phyloP scores from a whole-genome alignment of 2,797 vertebrate species.

The Erpetoichthys calabaricus region DNA sequence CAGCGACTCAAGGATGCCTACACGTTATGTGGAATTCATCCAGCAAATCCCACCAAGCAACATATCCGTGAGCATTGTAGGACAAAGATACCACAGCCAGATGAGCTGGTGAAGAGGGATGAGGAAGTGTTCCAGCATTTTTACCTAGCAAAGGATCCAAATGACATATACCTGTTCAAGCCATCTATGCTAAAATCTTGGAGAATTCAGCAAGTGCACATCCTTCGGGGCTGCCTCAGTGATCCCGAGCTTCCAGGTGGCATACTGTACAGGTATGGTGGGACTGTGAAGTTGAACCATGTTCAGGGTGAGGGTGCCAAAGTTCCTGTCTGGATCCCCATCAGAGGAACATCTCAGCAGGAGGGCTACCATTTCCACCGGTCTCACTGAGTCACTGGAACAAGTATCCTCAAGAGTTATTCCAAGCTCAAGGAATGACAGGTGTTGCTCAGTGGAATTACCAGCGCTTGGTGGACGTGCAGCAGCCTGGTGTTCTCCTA shows the following conservation, averaged over 20 bases:
- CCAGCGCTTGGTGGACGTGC: too few relatives aligned
- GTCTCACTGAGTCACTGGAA: too few relatives aligned
- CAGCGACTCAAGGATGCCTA: constrained; percentile 1
- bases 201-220: neutral
- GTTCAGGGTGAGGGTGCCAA: neutral
- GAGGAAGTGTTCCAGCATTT: neutral
- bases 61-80: neutral
- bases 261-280: neutral
- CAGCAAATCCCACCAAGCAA: neutral
- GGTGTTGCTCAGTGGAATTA: too few relatives aligned
- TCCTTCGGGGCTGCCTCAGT: neutral
- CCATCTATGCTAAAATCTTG: neutral
- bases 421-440: too few relatives aligned
- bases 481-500: too few relatives aligned
- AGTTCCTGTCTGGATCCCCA: constrained; percentile 1
- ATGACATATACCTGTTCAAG: neutral
- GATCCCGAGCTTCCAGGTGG: neutral
- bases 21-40: neutral
- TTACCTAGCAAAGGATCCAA: neutral
- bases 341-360: too few relatives aligned
- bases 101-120: neutral
- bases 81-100: neutral
- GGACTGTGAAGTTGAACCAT: neutral
- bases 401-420: too few relatives aligned
- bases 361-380: too few relatives aligned